Evolutionary conservation across 2,113 vertebrate genomes (phyloP).

Genomic region (Sander lucioperca): DNA sequence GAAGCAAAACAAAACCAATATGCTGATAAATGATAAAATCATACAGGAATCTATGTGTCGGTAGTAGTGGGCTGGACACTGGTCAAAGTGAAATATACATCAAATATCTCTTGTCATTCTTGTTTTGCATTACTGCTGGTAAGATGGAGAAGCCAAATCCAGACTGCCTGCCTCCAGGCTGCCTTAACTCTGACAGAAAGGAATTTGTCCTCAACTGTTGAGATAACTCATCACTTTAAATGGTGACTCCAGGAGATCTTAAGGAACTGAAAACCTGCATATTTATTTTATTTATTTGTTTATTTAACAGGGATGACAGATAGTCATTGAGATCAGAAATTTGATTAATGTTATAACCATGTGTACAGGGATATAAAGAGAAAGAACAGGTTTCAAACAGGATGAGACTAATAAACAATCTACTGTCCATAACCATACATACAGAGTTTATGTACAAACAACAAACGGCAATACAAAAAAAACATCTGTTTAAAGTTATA

Average conservation of each 20-base stretch:
- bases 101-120: too few species aligned
- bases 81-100: too few species aligned
- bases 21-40: background rate
- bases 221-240: too few species aligned
- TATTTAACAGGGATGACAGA: too few species aligned
- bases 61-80: background rate
- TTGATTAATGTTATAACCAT: background rate
- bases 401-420: background rate
- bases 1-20: background rate
- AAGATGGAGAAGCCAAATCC: too few species aligned
- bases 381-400: background rate
- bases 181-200: too few species aligned
- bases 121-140: too few species aligned
- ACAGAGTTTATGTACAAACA: background rate
- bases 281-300: too few species aligned
- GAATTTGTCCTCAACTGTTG: too few species aligned
- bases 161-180: too few species aligned
- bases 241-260: too few species aligned
- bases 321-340: background rate
- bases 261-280: background rate
- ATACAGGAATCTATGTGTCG: background rate
- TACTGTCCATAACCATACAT: background rate
- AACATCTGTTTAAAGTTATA: background rate
- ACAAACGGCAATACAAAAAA: background rate
- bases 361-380: background rate